A percentile compares a stretch with the other conserved stretches of the same genome.
Conservation (phyloP, 2,888 invertebrate species). For the Patella ulyssiponensis region DNA sequence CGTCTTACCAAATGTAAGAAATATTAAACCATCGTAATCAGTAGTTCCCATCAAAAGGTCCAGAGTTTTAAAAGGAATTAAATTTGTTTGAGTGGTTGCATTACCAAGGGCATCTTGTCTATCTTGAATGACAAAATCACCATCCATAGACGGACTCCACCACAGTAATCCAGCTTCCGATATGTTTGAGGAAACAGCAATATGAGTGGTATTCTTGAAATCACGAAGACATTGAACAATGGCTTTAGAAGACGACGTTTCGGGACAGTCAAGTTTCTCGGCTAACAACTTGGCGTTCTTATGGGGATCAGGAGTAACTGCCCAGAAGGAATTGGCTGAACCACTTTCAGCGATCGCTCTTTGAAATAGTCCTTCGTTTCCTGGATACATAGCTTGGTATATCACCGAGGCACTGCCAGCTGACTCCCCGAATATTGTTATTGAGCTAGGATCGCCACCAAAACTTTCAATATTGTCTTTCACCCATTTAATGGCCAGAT, state of each 20-base stretch:
- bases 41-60: not conserved
- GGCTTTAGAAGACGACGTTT: not conserved
- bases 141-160: not conserved
- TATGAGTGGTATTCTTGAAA: not conserved
- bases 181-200: not conserved
- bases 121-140: not conserved
- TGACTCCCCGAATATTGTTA: conserved; percentile 55
- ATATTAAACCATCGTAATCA: not conserved
- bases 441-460: conserved; percentile 43
- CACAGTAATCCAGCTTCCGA: not conserved
- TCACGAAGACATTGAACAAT: not conserved
- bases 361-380: conserved; percentile 49
- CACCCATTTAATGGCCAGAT: conserved; percentile 51
- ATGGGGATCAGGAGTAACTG: not conserved
- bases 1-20: no score
- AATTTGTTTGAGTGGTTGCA: not conserved
- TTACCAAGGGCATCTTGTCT: not conserved
- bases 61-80: not conserved
- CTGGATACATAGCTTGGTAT: conserved; percentile 46
- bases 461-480: conserved; percentile 49
- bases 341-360: conserved; percentile 53
- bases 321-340: conserved; percentile 24
- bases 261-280: not conserved
- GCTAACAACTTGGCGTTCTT: not conserved
- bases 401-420: conserved; percentile 50